Conservation (phyloP, 2,113 vertebrate species). For the Poeciliopsis turrubarensis region DNA sequence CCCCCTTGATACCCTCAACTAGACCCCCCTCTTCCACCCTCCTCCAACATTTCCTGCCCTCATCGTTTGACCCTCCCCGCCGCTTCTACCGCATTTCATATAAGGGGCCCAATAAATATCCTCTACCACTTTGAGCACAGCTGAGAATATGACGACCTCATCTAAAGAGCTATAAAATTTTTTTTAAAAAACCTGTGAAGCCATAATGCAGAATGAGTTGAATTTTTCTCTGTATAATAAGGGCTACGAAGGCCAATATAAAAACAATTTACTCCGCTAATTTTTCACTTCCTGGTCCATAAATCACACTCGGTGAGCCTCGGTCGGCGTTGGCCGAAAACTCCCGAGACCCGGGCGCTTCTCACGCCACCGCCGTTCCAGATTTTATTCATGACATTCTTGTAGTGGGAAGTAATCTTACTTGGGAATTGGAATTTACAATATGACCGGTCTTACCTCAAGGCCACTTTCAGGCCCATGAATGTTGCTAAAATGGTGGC, state of each 20-base stretch:
- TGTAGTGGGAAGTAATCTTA: slow-evolving; percentile 52
- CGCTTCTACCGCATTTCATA: slow-evolving; percentile 66
- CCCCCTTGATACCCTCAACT: slow-evolving; percentile 48
- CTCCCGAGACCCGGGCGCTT: slow-evolving; percentile 32
- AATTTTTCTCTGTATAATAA: slow-evolving; percentile 35
- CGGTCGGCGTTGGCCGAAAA: slow-evolving; percentile 33
- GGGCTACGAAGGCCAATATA: slow-evolving; percentile 44
- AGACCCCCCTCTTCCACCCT: slow-evolving; percentile 39
- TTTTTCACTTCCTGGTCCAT: slow-evolving; percentile 66
- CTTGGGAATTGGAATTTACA: slow-evolving; percentile 56
- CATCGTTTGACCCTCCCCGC: slow-evolving; percentile 63
- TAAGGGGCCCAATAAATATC: slow-evolving; percentile 73
- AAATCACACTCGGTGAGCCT: slow-evolving; percentile 53
- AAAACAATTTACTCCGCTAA: slow-evolving; percentile 63
- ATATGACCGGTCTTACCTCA: slow-evolving; percentile 55
- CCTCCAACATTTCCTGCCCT: slow-evolving; percentile 60
- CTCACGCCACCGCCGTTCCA: slow-evolving; percentile 32
- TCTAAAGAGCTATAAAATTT: slow-evolving; percentile 33
- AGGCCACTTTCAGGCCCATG: slow-evolving; percentile 41
- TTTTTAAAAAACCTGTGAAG: slow-evolving; percentile 15
- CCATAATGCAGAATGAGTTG: slow-evolving; percentile 18
- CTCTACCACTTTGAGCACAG: slow-evolving; percentile 47
- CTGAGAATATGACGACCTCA: slow-evolving; percentile 57
- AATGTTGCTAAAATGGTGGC: slow-evolving; percentile 53
- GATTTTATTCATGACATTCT: slow-evolving; percentile 51